Base-by-base conservation (phyloP, 2,888 invertebrate genomes). In the Seira sanloemensis region DNA sequence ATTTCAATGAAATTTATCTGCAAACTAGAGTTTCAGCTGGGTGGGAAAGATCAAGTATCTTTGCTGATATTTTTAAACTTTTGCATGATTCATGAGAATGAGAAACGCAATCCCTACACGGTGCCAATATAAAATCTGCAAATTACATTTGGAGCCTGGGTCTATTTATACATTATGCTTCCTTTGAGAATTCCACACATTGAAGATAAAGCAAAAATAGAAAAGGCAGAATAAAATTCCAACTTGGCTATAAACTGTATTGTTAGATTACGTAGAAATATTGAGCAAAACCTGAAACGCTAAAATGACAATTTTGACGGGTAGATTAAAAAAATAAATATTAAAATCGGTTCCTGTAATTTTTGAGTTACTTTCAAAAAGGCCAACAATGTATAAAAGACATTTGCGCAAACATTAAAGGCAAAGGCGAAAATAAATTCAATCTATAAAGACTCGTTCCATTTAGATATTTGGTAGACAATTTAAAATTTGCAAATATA, bases 281-380 rank as follows among this genome's bases (percentile, higher is more conserved):
- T 9, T 9, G 37, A 37, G 5, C 37, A 37, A 12, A 12, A 5
- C 12, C 37, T 37, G 37, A 37, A 12, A 37, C 37, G 37, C 37
- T 37, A 37, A 37, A 37, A 12, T 5, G 5, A 37, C 37, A 37
- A 37, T 37, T 37, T 37, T 37, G 12, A 50, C 26, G 26, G 67
- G 19, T 77, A 54, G 50, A 77, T 77, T 65, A 54, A 76, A 46
- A 77, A 67, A 54, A 68, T 18, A 67, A 67, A 66, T 37, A 58
- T n/a, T n/a, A n/a, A n/a, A n/a, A n/a, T n/a, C n/a, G n/a, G n/a
- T n/a, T n/a, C n/a, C n/a, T n/a, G n/a, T n/a, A n/a, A n/a, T n/a
- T n/a, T n/a, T n/a, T n/a, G n/a, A n/a, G n/a, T n/a, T n/a, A n/a
- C n/a, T n/a, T n/a, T n/a, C n/a, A n/a, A n/a, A n/a, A n/a, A n/a